Conservation (phyloP, 2,797 vertebrate species). For the Coracias cyanogaster region DNA sequence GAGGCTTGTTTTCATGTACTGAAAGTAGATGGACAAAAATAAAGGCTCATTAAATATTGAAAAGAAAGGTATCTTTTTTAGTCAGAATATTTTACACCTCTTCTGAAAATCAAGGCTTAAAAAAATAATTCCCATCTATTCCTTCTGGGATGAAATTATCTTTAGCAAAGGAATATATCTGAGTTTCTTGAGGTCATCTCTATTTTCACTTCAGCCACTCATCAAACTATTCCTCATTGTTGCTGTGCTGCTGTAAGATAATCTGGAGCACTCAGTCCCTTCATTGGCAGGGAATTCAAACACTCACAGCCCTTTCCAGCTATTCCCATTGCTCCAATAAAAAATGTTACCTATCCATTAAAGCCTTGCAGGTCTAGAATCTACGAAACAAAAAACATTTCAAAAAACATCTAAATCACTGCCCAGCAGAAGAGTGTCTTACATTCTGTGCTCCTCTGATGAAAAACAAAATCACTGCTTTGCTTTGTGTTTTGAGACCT, state of each 20-base stretch:
- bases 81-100: neutral
- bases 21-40: conserved; percentile 45
- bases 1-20: neutral
- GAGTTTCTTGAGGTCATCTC: neutral
- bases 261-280: neutral
- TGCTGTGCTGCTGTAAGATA: neutral
- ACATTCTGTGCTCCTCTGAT: neutral
- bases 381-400: neutral
- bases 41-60: conserved; percentile 64
- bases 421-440: neutral
- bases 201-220: neutral
- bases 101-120: neutral
- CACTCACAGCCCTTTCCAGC: neutral
- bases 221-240: neutral
- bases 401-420: neutral
- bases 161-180: neutral
- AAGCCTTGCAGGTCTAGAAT: neutral
- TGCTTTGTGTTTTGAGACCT: conserved; percentile 27
- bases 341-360: neutral
- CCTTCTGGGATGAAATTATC: neutral
- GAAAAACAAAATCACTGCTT: neutral
- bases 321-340: neutral
- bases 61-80: neutral
- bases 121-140: neutral
- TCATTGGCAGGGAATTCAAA: neutral